These are phyloP conservation scores for Charanyca ferruginea DNA, from an alignment of 2,888 invertebrate genomes.

Conservation along the genomic window DNA sequence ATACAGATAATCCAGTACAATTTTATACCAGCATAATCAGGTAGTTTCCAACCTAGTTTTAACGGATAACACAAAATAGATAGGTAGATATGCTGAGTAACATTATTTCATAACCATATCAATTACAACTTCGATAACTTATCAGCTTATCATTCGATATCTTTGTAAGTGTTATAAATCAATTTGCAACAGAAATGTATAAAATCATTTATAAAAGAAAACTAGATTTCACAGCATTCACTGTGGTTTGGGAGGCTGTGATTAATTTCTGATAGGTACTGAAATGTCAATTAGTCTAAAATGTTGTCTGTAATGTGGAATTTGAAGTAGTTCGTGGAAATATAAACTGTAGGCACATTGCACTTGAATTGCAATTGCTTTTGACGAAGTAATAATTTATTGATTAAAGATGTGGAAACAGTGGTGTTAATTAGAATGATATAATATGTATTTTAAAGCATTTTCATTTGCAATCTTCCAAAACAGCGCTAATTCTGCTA, in stretches of 20 bases:
- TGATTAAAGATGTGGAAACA: neutral
- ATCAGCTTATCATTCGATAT: conserved; percentile 59
- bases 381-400: neutral
- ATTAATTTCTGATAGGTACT: conserved; percentile 6
- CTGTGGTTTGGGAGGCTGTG: neutral
- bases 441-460: neutral
- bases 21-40: conserved; percentile 69
- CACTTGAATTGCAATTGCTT: neutral
- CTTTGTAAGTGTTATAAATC: conserved; percentile 52
- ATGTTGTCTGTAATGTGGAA: conserved; percentile 5
- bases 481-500: neutral
- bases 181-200: conserved; percentile 36
- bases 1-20: conserved; percentile 54
- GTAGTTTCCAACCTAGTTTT: conserved; percentile 66
- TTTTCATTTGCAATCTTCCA: conserved; percentile 2
- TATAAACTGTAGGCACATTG: conserved; percentile 3
- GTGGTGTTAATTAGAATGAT: neutral
- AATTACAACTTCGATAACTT: conserved; percentile 67
- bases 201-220: conserved; percentile 14
- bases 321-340: conserved; percentile 3
- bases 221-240: conserved; percentile 20
- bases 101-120: conserved; percentile 70
- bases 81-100: conserved; percentile 60
- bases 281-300: conserved; percentile 10
- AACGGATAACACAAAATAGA: conserved; percentile 61